Conservation (phyloP, 2,113 vertebrate species). For the Hassar affinis region DNA sequence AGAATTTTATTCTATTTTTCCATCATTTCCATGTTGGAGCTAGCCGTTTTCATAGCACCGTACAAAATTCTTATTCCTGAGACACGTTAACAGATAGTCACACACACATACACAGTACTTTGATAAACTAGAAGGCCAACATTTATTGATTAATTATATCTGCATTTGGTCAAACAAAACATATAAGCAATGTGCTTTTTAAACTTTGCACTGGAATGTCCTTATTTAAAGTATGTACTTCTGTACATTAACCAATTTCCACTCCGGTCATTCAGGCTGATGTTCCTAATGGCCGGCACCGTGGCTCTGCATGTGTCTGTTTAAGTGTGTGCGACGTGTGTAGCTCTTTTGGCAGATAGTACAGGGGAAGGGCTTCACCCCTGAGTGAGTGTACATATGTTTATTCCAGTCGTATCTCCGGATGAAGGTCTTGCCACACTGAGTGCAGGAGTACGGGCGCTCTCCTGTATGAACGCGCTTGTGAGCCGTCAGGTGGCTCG, state of each 20-base stretch:
- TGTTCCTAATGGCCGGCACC: conserved; percentile 10
- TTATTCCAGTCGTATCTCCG: conserved; percentile 71
- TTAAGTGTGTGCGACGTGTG: conserved; percentile 70
- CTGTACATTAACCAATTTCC: not conserved
- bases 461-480: conserved; percentile 70
- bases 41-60: not conserved
- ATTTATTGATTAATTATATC: conserved; percentile 41
- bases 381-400: conserved; percentile 69
- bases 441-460: conserved; percentile 65
- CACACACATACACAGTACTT: not conserved
- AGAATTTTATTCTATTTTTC: not conserved
- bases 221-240: conserved; percentile 12
- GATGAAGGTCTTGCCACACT: conserved; percentile 69
- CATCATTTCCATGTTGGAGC: not conserved
- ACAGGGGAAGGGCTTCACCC: conserved; percentile 63
- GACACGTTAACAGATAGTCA: not conserved
- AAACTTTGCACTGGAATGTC: conserved; percentile 40
- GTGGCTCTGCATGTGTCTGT: conserved; percentile 68
- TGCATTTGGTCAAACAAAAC: conserved; percentile 42
- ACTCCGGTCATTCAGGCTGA: not conserved
- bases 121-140: conserved; percentile 37
- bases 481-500: conserved; percentile 71
- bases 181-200: conserved; percentile 26
- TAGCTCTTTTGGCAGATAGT: conserved; percentile 68
- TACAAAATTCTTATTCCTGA: not conserved